These are phyloP conservation scores for Itoplectis maculator DNA, from an alignment of 2,888 invertebrate genomes.

Conservation along the genomic window DNA sequence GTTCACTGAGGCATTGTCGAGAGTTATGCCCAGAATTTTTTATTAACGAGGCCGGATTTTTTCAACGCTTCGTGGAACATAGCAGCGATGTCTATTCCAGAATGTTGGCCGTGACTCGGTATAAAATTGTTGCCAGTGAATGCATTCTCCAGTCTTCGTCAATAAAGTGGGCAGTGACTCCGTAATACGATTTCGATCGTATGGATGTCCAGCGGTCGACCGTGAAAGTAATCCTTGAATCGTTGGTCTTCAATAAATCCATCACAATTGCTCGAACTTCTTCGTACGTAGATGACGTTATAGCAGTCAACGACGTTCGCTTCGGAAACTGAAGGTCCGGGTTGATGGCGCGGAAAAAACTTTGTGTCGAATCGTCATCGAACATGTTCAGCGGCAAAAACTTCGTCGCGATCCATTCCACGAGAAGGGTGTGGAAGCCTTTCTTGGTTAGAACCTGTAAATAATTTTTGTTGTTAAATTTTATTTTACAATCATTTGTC, in stretches of 20 bases:
- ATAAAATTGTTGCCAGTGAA: slow-evolving; percentile 32
- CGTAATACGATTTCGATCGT: slow-evolving; percentile 33
- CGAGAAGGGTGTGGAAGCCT: slow-evolving; percentile 27
- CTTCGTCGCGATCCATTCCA: slow-evolving; percentile 34
- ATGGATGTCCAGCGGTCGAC: slow-evolving; percentile 32
- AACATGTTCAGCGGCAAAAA: slow-evolving; percentile 28
- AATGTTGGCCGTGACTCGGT: slow-evolving; percentile 24
- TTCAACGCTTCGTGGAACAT: slow-evolving; percentile 20
- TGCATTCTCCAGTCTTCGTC: slow-evolving; percentile 27
- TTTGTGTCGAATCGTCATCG: slow-evolving; percentile 29
- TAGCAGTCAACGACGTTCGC: slow-evolving; percentile 23
- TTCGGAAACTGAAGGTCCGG: slow-evolving; percentile 24
- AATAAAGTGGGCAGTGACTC: slow-evolving; percentile 17
- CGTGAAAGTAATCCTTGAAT: slow-evolving; percentile 14
- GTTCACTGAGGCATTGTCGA: slow-evolving; percentile 46
- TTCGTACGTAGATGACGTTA: slow-evolving; percentile 22
- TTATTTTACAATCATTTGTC: too few relatives aligned
- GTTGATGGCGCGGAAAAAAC: slow-evolving; percentile 37
- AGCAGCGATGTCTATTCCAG: slow-evolving; percentile 17
- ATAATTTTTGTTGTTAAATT: too few relatives aligned
- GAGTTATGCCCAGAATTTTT: slow-evolving; percentile 49
- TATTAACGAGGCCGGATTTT: slow-evolving; percentile 48
- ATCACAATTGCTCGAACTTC: slow-evolving; percentile 22
- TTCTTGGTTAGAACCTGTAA: slow-evolving; percentile 27
- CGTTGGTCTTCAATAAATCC: slow-evolving; percentile 26